Conservation (phyloP, 1,140 invertebrate genomes). For the Drosophila carrolli region DNA sequence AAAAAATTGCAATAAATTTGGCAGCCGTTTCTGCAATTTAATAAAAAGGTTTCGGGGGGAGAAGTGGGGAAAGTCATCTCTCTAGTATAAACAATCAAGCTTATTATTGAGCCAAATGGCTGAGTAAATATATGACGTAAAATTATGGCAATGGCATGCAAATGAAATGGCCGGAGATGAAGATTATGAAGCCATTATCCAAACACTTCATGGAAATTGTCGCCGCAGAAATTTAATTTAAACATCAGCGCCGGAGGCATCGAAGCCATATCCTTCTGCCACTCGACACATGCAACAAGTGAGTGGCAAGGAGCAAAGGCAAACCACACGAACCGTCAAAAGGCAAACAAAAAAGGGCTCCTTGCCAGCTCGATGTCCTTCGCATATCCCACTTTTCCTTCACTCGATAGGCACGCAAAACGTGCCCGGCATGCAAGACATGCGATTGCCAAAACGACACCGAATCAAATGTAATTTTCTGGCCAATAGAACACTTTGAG, state of each 20-base stretch:
- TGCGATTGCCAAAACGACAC: conserved; percentile 36
- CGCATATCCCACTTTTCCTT: conserved; percentile 20
- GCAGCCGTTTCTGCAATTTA: conserved; percentile 70
- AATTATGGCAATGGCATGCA: conserved; percentile 82
- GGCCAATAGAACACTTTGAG: conserved; percentile 71
- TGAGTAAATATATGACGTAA: conserved; percentile 72
- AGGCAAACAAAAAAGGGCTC: conserved; percentile 52
- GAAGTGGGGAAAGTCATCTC: conserved; percentile 1
- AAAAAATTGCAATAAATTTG: conserved; percentile 82
- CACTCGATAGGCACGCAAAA: conserved; percentile 57
- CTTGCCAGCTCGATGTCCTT: conserved; percentile 44
- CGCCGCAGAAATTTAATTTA: conserved; percentile 66
- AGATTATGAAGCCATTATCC: conserved; percentile 55
- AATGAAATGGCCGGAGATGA: conserved; percentile 68
- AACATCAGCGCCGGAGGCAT: conserved; percentile 34
- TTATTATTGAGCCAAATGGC: conserved; percentile 71
- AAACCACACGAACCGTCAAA: conserved; percentile 30
- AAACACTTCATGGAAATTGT: conserved; percentile 52
- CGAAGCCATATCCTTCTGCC: conserved; percentile 28
- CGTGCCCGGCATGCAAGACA: conserved; percentile 70
- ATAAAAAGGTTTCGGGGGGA: conserved; percentile 63
- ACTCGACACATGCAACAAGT: conserved; percentile 67
- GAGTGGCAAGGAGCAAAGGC: conserved; percentile 1
- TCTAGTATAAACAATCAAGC: conserved; percentile 62
- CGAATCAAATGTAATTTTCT: conserved; percentile 81